Conservation (phyloP, 1,140 invertebrate genomes). For the Melipona quadrifasciata region DNA sequence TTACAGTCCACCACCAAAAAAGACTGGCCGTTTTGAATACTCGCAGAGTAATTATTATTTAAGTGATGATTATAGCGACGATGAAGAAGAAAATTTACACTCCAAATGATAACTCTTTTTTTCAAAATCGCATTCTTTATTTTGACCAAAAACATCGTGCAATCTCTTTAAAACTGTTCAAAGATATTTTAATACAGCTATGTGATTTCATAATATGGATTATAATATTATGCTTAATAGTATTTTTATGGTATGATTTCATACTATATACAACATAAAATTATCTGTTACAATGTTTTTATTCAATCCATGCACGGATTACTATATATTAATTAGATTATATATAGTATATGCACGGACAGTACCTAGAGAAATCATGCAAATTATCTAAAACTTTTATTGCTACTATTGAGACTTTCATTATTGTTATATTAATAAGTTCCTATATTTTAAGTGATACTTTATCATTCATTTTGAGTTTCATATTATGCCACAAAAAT, state of each 20-base stretch:
- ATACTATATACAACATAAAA: slow-evolving; percentile 52
- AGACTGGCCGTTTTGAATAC: slow-evolving; percentile 81
- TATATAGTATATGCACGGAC: slow-evolving; percentile 16
- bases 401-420: slow-evolving; percentile 12
- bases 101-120: slow-evolving; percentile 73
- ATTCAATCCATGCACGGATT: slow-evolving; percentile 48
- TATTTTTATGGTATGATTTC: slow-evolving; percentile 55
- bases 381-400: slow-evolving; percentile 42
- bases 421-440: slow-evolving; percentile 42
- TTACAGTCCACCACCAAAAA: slow-evolving; percentile 82
- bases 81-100: slow-evolving; percentile 78
- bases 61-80: slow-evolving; percentile 81
- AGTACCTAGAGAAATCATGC: neutral
- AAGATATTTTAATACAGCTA: slow-evolving; percentile 59
- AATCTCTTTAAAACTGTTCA: slow-evolving; percentile 56
- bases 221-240: slow-evolving; percentile 56
- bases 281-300: slow-evolving; percentile 43
- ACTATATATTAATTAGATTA: slow-evolving; percentile 48
- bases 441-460: slow-evolving; percentile 51
- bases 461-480: slow-evolving; percentile 42
- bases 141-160: slow-evolving; percentile 66
- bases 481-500: slow-evolving; percentile 8
- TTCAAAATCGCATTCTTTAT: slow-evolving; percentile 48
- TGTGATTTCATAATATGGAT: slow-evolving; percentile 50
- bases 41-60: slow-evolving; percentile 75